These are phyloP conservation scores for Lethrus apterus DNA, from an alignment of 1,140 invertebrate genomes.

Conservation along the genomic window DNA sequence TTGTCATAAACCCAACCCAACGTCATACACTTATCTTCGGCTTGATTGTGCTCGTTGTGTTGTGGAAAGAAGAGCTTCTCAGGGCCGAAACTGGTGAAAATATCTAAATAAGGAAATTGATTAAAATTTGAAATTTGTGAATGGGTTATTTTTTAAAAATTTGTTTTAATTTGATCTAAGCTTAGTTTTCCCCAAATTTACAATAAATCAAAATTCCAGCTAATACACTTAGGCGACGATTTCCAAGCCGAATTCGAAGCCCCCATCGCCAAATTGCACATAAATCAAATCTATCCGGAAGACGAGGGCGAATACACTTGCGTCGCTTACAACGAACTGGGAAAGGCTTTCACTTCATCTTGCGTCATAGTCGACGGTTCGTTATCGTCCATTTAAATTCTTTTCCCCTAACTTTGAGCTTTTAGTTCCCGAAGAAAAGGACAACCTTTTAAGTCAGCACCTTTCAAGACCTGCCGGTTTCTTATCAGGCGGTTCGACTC, in stretches of 20 bases:
- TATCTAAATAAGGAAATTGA: too few relatives aligned
- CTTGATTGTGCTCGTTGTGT: too few relatives aligned
- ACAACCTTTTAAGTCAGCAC: conserved; percentile 60
- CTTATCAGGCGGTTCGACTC: conserved; percentile 60
- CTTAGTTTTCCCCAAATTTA: too few relatives aligned
- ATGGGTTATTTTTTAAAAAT: too few relatives aligned
- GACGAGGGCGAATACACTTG: conserved; percentile 87
- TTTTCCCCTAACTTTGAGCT: too few relatives aligned
- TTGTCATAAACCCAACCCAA: too few relatives aligned
- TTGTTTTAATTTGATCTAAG: too few relatives aligned
- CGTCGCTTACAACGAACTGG: conserved; percentile 70
- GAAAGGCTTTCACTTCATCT: conserved; percentile 69
- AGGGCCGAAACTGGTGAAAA: too few relatives aligned
- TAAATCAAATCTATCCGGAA: conserved; percentile 72
- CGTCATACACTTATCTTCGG: too few relatives aligned
- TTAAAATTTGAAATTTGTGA: too few relatives aligned
- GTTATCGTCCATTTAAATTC: conserved; percentile 21
- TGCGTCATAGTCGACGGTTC: conserved; percentile 75
- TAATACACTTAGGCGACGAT: conserved; percentile 58
- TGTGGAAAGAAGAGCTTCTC: too few relatives aligned
- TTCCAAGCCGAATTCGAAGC: conserved; percentile 61
- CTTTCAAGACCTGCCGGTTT: conserved; percentile 57
- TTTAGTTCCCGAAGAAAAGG: conserved; percentile 72
- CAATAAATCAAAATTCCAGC: conserved; percentile 37
- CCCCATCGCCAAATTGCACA: conserved; percentile 58